Evolutionary conservation across 2,888 invertebrate species (phyloP).

Genomic region (Cyclophora albipunctata): DNA sequence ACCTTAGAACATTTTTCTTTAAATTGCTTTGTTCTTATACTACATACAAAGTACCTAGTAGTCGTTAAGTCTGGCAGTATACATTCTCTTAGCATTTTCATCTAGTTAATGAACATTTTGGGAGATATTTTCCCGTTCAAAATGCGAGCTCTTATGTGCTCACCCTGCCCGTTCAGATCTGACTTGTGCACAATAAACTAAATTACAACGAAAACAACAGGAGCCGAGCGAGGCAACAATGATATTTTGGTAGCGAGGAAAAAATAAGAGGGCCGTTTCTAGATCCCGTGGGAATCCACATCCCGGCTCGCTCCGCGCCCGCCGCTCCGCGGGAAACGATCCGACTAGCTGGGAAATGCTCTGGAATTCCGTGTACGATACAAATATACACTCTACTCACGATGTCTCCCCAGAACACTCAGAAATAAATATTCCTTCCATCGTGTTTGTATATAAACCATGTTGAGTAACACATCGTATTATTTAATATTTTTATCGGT

Average conservation of each 20-base stretch:
- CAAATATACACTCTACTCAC: slow-evolving; percentile 19
- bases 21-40: not conserved
- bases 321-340: slow-evolving; percentile 41
- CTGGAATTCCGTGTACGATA: slow-evolving; percentile 41
- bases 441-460: no score
- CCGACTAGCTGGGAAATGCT: slow-evolving; percentile 28
- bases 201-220: slow-evolving; percentile 58
- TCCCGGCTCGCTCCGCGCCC: slow-evolving; percentile 45
- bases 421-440: not conserved
- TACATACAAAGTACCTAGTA: not conserved
- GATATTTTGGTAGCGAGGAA: slow-evolving; percentile 60
- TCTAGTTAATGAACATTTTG: slow-evolving; percentile 32
- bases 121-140: slow-evolving; percentile 39
- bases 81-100: slow-evolving; percentile 16
- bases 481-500: not conserved
- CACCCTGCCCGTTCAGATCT: slow-evolving; percentile 37
- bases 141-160: slow-evolving; percentile 35
- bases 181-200: slow-evolving; percentile 59
- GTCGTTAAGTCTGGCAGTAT: no score
- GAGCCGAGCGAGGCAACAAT: slow-evolving; percentile 45
- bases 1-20: no score
- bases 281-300: slow-evolving; percentile 60
- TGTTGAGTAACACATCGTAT: no score
- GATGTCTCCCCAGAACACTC: slow-evolving; percentile 9
- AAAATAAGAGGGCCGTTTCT: slow-evolving; percentile 63